Conservation (phyloP, 1,140 invertebrate species). For the Hirudo medicinalis region DNA sequence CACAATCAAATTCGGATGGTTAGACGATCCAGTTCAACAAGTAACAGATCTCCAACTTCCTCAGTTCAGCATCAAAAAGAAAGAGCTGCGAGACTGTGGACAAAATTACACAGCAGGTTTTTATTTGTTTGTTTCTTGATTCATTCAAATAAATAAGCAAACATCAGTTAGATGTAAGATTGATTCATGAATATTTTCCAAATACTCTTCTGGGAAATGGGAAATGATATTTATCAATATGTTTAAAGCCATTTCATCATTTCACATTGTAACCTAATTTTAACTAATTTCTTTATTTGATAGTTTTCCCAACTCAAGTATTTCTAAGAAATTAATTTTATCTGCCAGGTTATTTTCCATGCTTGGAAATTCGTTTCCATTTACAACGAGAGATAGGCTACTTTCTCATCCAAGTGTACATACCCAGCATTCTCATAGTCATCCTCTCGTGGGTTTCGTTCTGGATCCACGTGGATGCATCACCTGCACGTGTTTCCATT, state of each 20-base stretch:
- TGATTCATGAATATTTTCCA: too few species aligned
- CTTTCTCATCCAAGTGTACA: constrained; percentile 74
- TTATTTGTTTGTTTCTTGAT: too few species aligned
- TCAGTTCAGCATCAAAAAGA: constrained; percentile 12
- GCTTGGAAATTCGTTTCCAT: constrained; percentile 63
- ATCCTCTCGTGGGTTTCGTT: constrained; percentile 20
- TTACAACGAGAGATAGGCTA: constrained; percentile 57
- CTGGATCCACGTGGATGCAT: constrained; percentile 18
- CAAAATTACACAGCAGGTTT: constrained; percentile 18
- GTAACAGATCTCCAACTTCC: constrained; percentile 8
- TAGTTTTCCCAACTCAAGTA: too few species aligned
- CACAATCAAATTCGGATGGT: constrained; percentile 12
- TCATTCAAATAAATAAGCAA: too few species aligned
- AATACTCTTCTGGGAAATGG: too few species aligned
- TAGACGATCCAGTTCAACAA: background rate
- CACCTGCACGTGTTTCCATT: constrained; percentile 19
- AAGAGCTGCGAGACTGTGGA: background rate
- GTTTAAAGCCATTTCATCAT: too few species aligned
- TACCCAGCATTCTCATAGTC: constrained; percentile 61
- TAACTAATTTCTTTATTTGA: too few species aligned
- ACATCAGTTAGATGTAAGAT: too few species aligned
- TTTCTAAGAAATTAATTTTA: constrained; percentile 5
- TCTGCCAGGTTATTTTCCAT: constrained; percentile 47
- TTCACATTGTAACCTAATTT: too few species aligned
- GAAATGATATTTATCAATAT: too few species aligned